Conservation (phyloP, 1,140 invertebrate species). For the Theocolax elegans region DNA sequence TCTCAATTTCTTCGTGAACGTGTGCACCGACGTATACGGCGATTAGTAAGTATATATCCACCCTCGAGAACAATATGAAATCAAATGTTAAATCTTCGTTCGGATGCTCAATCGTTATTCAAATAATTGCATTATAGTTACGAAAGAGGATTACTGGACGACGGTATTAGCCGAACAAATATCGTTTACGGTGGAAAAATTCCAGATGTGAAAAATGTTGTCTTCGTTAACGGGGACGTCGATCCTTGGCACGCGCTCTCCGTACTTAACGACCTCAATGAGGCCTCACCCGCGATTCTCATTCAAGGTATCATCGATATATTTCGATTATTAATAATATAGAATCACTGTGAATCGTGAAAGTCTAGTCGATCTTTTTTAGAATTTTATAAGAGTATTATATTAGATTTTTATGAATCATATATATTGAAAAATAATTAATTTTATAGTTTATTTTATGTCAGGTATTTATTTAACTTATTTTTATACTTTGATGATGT, state of each 20-base stretch:
- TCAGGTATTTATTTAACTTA: too few species aligned
- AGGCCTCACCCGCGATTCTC: conserved; percentile 68
- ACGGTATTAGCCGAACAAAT: conserved; percentile 71
- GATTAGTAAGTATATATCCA: conserved; percentile 57
- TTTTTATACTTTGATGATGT: too few species aligned
- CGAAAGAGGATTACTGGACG: conserved; percentile 62
- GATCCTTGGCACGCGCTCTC: conserved; percentile 77
- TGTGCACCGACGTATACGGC: conserved; percentile 78
- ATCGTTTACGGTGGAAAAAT: conserved; percentile 70
- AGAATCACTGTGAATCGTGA: too few species aligned
- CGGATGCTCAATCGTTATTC: background rate
- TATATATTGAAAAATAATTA: too few species aligned
- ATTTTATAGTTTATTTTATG: too few species aligned
- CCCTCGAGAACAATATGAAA: too few species aligned
- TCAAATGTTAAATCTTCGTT: too few species aligned
- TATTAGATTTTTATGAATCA: too few species aligned
- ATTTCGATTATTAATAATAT: too few species aligned
- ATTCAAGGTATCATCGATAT: conserved; percentile 56
- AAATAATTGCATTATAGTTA: conserved; percentile 61
- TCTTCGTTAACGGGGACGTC: conserved; percentile 73
- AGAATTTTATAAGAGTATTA: too few species aligned
- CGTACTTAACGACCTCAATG: conserved; percentile 67
- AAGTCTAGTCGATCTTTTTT: too few species aligned
- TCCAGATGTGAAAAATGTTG: conserved; percentile 71
- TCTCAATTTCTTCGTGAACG: conserved; percentile 71